Evolutionary conservation across 2,888 invertebrate species (phyloP).

Genomic region (Alviniconcha strummeri): DNA sequence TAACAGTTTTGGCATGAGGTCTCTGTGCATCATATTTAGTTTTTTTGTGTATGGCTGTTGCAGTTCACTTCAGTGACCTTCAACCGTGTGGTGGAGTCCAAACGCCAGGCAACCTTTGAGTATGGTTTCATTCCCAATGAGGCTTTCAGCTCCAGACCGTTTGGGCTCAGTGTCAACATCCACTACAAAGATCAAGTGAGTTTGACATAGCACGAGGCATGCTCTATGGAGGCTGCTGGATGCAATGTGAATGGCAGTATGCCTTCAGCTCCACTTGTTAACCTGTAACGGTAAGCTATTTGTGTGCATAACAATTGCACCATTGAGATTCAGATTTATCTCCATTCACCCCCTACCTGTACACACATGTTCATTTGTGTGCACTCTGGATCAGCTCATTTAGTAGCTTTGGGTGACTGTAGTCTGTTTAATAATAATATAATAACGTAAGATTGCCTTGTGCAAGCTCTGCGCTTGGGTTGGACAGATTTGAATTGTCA

Average conservation of each 20-base stretch:
- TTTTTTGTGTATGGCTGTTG: conserved; percentile 43
- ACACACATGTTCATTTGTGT: no score
- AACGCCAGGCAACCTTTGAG: conserved; percentile 93
- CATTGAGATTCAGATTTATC: no score
- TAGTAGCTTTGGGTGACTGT: no score
- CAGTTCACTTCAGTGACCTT: conserved; percentile 91
- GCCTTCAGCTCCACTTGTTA: no score
- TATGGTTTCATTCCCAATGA: conserved; percentile 97
- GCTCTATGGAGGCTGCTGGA: background rate
- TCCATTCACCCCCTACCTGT: no score
- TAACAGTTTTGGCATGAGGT: background rate
- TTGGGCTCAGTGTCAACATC: conserved; percentile 94
- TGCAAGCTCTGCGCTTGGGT: conserved; percentile 17
- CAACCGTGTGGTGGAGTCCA: conserved; percentile 90
- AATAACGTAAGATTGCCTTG: background rate
- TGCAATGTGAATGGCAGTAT: background rate
- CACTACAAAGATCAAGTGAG: conserved; percentile 88
- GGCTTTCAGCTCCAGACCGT: conserved; percentile 96
- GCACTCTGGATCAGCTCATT: no score
- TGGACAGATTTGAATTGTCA: background rate
- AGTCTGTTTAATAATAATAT: no score
- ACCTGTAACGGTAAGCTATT: no score
- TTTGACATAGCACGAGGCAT: conserved; percentile 30
- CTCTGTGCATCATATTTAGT: background rate
- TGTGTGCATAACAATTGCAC: no score